Conservation (phyloP, 2,888 invertebrate genomes). For the Boloria selene region DNA sequence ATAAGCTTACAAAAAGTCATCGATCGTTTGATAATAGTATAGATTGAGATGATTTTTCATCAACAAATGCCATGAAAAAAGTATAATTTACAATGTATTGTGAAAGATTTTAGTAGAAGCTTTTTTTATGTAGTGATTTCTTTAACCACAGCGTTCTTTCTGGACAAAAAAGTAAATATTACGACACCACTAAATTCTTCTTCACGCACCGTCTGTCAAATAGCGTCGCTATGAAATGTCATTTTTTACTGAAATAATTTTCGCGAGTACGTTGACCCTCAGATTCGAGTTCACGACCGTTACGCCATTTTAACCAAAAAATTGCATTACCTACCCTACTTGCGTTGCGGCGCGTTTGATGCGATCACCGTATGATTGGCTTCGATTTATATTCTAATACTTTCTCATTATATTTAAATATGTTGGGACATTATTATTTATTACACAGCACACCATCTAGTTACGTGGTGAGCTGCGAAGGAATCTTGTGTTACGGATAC, state of each 20-base stretch:
- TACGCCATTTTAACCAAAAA: constrained; percentile 46
- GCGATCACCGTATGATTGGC: not conserved
- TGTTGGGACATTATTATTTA: too few relatives aligned
- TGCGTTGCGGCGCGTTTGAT: constrained; percentile 6
- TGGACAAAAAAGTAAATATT: constrained; percentile 23
- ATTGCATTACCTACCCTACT: constrained; percentile 8
- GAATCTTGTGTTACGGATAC: too few relatives aligned
- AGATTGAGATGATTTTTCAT: too few relatives aligned
- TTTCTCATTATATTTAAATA: not conserved
- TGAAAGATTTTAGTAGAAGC: too few relatives aligned
- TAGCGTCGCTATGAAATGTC: constrained; percentile 61
- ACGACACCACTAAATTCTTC: constrained; percentile 27
- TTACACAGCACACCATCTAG: too few relatives aligned
- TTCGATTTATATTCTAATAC: not conserved
- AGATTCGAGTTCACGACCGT: constrained; percentile 69
- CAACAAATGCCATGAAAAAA: too few relatives aligned
- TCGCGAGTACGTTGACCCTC: constrained; percentile 56
- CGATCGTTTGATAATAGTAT: too few relatives aligned
- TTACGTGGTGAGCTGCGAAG: too few relatives aligned
- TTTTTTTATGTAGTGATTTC: too few relatives aligned
- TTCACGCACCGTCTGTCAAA: constrained; percentile 56
- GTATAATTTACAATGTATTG: too few relatives aligned
- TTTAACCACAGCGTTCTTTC: too few relatives aligned
- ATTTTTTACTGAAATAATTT: constrained; percentile 50
- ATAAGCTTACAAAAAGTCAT: too few relatives aligned